These are phyloP conservation scores for Cyprinodon variegatus DNA, from an alignment of 2,113 vertebrate genomes.

Conservation along the genomic window DNA sequence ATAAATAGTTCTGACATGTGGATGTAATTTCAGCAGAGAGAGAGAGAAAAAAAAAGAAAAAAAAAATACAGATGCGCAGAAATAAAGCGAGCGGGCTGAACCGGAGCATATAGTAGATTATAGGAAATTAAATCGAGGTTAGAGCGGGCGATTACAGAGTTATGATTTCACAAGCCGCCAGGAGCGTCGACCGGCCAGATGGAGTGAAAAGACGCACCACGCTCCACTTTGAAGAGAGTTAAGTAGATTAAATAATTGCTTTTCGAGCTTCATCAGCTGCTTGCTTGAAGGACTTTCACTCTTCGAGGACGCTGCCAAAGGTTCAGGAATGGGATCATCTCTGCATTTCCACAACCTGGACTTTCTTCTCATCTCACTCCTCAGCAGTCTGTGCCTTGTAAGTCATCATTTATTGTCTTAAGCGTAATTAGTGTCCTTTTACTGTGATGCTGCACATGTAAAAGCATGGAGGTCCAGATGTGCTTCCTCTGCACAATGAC, in stretches of 20 bases:
- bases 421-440: neutral
- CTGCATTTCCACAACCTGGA: constrained; percentile 84
- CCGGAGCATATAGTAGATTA: constrained; percentile 68
- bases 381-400: constrained; percentile 86
- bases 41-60: neutral
- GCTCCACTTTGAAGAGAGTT: constrained; percentile 63
- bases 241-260: constrained; percentile 61
- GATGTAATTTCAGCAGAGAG: constrained; percentile 88
- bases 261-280: constrained; percentile 50
- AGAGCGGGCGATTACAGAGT: constrained; percentile 71
- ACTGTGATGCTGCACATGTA: neutral
- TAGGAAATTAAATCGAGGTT: constrained; percentile 65
- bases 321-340: constrained; percentile 88
- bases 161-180: constrained; percentile 71
- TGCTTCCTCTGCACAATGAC: constrained; percentile 8
- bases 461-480: neutral
- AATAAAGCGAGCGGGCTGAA: constrained; percentile 71
- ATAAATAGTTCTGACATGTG: constrained; percentile 89
- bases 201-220: constrained; percentile 58
- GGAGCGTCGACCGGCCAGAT: constrained; percentile 66
- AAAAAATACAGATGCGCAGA: constrained; percentile 78
- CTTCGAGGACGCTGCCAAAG: constrained; percentile 74
- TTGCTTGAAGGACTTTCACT: constrained; percentile 51
- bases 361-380: constrained; percentile 83
- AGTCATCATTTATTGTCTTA: constrained; percentile 65